A percentile compares a stretch with the other conserved stretches of the same genome.
These are phyloP conservation scores for Ia io DNA, from an alignment of 2,113 vertebrate genomes.

Conservation along the genomic window DNA sequence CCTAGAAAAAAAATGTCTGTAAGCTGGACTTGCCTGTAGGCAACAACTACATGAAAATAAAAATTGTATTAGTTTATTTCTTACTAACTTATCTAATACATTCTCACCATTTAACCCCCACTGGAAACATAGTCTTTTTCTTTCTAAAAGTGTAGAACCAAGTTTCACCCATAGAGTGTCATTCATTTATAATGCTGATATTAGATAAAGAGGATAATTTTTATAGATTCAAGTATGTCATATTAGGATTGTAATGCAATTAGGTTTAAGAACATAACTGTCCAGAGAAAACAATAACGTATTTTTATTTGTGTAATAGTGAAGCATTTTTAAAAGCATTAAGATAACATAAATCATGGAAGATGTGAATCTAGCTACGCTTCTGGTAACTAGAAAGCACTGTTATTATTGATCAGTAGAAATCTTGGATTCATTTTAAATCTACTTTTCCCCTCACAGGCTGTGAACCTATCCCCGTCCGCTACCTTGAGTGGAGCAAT, in stretches of 20 bases:
- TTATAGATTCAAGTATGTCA: not conserved
- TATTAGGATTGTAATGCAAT: not conserved
- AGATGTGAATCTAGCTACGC: not conserved
- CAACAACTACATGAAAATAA: not conserved
- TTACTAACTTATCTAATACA: not conserved
- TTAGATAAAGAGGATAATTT: conserved; percentile 5
- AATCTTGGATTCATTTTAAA: not conserved
- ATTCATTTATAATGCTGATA: not conserved
- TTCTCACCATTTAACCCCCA: not conserved
- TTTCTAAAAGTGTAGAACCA: not conserved
- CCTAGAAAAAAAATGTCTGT: not conserved
- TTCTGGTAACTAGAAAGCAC: not conserved
- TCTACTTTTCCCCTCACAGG: conserved; percentile 77
- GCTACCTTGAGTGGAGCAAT: conserved; percentile 95
- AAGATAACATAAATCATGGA: not conserved
- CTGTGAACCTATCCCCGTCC: conserved; percentile 92
- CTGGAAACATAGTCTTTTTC: not conserved
- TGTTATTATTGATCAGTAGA: not conserved
- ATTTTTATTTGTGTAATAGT: not conserved
- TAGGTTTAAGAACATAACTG: not conserved
- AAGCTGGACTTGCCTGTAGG: not conserved
- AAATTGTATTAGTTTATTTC: not conserved
- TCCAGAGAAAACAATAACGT: not conserved
- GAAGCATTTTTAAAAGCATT: not conserved
- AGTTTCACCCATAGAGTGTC: not conserved